These are phyloP conservation scores for Gandaritis pyraliata DNA, from an alignment of 2,888 invertebrate species.

Conservation along the genomic window DNA sequence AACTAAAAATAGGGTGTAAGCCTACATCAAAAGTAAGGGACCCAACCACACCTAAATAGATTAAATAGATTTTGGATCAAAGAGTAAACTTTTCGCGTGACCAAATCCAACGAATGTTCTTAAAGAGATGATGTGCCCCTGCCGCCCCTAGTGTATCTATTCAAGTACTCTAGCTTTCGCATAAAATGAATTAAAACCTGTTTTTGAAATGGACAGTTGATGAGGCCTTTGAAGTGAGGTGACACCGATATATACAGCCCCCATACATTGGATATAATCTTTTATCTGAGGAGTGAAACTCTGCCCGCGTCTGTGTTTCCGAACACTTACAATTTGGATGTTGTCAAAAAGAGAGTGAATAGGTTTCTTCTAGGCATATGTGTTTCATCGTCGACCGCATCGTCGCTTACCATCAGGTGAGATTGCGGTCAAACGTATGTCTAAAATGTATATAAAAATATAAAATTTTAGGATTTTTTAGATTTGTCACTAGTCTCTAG, in stretches of 20 bases:
- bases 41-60: background rate
- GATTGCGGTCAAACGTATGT: no score
- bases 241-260: background rate
- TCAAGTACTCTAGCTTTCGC: background rate
- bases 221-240: slow-evolving; percentile 7
- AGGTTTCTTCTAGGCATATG: no score
- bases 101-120: background rate
- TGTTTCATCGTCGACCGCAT: no score
- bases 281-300: no score
- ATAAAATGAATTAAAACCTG: background rate
- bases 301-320: no score
- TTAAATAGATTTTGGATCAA: slow-evolving; percentile 1
- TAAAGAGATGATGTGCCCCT: background rate
- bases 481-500: no score
- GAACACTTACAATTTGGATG: no score
- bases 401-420: no score
- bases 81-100: background rate
- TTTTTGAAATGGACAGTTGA: slow-evolving; percentile 10
- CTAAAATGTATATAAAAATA: no score
- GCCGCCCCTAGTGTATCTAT: background rate
- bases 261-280: no score
- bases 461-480: no score
- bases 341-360: no score
- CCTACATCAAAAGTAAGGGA: background rate
- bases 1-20: background rate